Conservation (phyloP, 2,888 invertebrate species). For the Oxyteleia sp. region DNA sequence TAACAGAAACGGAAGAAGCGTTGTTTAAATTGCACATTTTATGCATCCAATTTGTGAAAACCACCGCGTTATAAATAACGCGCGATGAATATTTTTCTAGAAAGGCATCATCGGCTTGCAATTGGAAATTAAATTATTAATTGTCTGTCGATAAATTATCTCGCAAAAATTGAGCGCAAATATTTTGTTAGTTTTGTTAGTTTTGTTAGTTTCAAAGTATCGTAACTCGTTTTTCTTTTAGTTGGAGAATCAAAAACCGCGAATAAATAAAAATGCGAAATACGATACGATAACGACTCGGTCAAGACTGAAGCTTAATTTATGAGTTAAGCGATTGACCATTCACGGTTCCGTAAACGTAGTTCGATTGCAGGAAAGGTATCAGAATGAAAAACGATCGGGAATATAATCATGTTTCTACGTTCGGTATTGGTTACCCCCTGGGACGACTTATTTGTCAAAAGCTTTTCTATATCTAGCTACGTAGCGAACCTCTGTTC, state of each 20-base stretch:
- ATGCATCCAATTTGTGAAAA: constrained; percentile 60
- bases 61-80: constrained; percentile 27
- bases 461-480: constrained; percentile 74
- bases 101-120: background rate
- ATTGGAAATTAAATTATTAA: constrained; percentile 25
- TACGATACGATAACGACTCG: constrained; percentile 40
- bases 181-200: background rate
- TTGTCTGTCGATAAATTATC: background rate
- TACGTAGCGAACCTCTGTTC: constrained; percentile 60
- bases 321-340: constrained; percentile 59
- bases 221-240: constrained; percentile 53
- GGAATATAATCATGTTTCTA: constrained; percentile 70
- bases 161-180: background rate
- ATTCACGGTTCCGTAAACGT: constrained; percentile 49
- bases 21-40: constrained; percentile 54
- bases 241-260: background rate
- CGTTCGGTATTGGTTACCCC: constrained; percentile 73
- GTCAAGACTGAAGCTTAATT: constrained; percentile 61
- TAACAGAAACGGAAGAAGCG: constrained; percentile 34
- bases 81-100: constrained; percentile 37
- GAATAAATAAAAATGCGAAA: constrained; percentile 45
- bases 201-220: too few species aligned
- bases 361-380: too few species aligned
- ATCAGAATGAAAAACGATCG: too few species aligned
- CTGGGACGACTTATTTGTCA: constrained; percentile 80